Conservation (phyloP, 2,113 vertebrate genomes). For the Gymnogyps californianus region DNA sequence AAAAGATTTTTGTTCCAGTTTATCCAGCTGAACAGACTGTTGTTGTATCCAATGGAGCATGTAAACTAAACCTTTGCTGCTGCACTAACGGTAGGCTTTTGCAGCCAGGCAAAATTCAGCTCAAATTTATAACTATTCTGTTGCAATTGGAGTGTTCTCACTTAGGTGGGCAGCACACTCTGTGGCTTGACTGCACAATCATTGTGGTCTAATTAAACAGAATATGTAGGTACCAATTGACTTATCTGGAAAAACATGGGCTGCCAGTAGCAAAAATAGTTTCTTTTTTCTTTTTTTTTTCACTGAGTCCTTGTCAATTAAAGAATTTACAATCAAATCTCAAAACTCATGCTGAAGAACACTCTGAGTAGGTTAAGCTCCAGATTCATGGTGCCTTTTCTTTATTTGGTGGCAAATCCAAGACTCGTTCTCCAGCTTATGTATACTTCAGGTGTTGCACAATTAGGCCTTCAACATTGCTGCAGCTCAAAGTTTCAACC, state of each 20-base stretch:
- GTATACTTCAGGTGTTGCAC: neutral
- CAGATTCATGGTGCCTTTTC: neutral
- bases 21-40: neutral
- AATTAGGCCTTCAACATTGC: neutral
- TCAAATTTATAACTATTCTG: neutral
- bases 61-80: neutral
- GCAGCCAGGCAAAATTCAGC: neutral
- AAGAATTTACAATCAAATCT: neutral
- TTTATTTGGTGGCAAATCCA: neutral
- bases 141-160: neutral
- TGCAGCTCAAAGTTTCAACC: neutral
- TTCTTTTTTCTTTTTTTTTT: neutral
- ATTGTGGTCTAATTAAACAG: neutral
- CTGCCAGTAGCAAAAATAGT: neutral
- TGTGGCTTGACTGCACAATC: neutral
- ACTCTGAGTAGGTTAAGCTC: neutral
- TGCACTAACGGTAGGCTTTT: neutral
- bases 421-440: neutral
- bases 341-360: neutral
- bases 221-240: neutral
- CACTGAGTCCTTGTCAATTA: no score
- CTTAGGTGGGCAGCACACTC: neutral
- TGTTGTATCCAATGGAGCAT: neutral
- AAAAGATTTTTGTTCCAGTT: neutral
- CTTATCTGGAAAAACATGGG: neutral